These are phyloP conservation scores for Myotis vivesi DNA, from an alignment of 2,797 vertebrate genomes.

Conservation along the genomic window DNA sequence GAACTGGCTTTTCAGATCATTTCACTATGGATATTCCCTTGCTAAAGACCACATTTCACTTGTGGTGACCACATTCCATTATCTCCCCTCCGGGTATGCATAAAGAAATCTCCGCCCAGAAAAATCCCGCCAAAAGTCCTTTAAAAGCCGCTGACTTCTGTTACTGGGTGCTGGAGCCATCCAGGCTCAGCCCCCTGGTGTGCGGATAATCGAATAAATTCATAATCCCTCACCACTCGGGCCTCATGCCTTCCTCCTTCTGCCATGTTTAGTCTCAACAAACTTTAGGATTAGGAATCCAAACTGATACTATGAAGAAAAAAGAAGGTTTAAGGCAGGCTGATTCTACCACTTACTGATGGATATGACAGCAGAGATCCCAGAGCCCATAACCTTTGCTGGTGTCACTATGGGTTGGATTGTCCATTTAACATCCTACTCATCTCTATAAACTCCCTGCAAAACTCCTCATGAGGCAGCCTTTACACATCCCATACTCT, in stretches of 20 bases:
- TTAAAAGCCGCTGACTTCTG: too few species aligned
- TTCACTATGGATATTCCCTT: too few species aligned
- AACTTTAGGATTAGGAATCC: neutral
- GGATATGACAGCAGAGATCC: neutral
- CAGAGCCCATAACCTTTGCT: neutral
- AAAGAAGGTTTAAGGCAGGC: neutral
- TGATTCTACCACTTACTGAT: neutral
- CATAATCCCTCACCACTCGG: too few species aligned
- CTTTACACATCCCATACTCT: neutral
- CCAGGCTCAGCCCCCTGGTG: too few species aligned
- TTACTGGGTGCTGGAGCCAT: too few species aligned
- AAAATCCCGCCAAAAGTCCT: too few species aligned
- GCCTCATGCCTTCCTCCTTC: neutral
- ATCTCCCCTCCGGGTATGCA: too few species aligned
- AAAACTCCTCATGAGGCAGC: fast-evolving
- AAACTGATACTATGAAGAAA: neutral
- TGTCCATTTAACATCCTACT: neutral
- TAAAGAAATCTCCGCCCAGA: too few species aligned
- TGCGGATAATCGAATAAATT: too few species aligned
- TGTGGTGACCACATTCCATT: too few species aligned
- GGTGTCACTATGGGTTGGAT: neutral
- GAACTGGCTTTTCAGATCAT: too few species aligned
- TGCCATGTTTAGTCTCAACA: neutral
- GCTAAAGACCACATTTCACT: too few species aligned
- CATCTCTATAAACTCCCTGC: neutral